phyloP scores from a whole-genome alignment of 2,113 vertebrate genomes.

The Anoplopoma fimbria region DNA sequence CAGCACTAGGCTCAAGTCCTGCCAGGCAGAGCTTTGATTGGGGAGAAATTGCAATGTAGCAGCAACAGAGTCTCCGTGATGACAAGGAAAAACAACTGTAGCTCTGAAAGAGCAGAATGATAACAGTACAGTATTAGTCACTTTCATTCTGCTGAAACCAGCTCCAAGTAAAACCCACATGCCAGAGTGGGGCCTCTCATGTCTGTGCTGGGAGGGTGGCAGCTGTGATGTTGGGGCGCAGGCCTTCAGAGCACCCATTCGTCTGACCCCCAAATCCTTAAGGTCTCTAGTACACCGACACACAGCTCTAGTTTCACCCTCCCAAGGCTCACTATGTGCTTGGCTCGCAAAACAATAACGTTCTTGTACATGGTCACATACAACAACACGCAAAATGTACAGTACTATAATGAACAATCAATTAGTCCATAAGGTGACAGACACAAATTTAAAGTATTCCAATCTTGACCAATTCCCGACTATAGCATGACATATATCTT shows the following conservation, averaged over 20 bases:
- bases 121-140: conserved; percentile 74
- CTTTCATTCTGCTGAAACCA: conserved; percentile 65
- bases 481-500: neutral
- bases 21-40: conserved; percentile 59
- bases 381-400: conserved; percentile 31
- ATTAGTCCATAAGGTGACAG: conserved; percentile 14
- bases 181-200: conserved; percentile 46
- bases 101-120: conserved; percentile 62
- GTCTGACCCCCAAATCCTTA: conserved; percentile 80
- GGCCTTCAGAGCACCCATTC: conserved; percentile 72
- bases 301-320: conserved; percentile 77
- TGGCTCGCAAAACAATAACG: conserved; percentile 46
- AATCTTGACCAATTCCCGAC: neutral
- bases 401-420: conserved; percentile 30
- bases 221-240: conserved; percentile 79
- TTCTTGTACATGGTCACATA: conserved; percentile 41
- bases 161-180: conserved; percentile 72
- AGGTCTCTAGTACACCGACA: conserved; percentile 68
- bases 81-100: conserved; percentile 78
- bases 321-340: conserved; percentile 44
- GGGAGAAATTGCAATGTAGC: conserved; percentile 61
- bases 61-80: conserved; percentile 51
- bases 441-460: conserved; percentile 14
- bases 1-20: conserved; percentile 41
- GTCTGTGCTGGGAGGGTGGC: conserved; percentile 55